Conservation (phyloP, 2,113 vertebrate genomes). For the Macaca fascicularis region T2T-MFA8v1.1 NC_088388.1:4895001-4895500, state of each 20-base stretch:
- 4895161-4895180: not conserved
- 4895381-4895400: too few relatives aligned
- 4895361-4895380: not conserved
- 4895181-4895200: not conserved
- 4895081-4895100: rapidly evolving
- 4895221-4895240: not conserved
- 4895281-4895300: too few relatives aligned
- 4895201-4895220: not conserved
- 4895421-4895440: too few relatives aligned
- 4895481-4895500: too few relatives aligned
- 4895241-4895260: not conserved
- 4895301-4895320: not conserved
- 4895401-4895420: too few relatives aligned
- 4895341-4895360: not conserved
- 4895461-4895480: too few relatives aligned
- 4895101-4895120: rapidly evolving
- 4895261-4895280: not conserved
- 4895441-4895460: too few relatives aligned
- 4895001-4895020: rapidly evolving
- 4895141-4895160: too few relatives aligned
- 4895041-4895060: rapidly evolving
- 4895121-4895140: too few relatives aligned
- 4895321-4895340: too few relatives aligned
- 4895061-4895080: rapidly evolving
- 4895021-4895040: rapidly evolving